A percentile compares a stretch with the other conserved stretches of the same genome.
Conservation (phyloP, 2,888 invertebrate species). For the Andrena marginata region DNA sequence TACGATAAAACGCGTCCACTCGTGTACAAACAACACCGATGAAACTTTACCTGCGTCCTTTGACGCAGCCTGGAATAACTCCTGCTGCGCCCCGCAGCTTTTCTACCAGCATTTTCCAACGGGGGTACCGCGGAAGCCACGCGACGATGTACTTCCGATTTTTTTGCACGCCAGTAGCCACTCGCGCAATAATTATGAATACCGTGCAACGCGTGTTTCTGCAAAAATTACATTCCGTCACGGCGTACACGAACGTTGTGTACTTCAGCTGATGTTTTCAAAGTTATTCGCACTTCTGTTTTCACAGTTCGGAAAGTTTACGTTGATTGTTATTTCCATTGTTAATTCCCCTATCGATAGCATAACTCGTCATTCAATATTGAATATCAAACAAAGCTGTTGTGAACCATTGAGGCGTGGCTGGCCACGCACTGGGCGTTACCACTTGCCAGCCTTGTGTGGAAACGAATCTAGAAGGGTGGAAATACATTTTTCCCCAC, state of each 20-base stretch:
- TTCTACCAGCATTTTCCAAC: background rate
- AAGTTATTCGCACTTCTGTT: background rate
- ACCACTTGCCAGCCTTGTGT: too few species aligned
- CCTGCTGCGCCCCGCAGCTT: background rate
- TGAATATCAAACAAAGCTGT: too few species aligned
- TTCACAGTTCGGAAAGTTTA: background rate
- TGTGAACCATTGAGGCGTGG: too few species aligned
- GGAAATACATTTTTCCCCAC: too few species aligned
- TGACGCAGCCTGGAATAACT: conserved; percentile 3
- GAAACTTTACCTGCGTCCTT: conserved; percentile 41
- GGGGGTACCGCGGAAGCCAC: background rate
- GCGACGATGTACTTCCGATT: background rate
- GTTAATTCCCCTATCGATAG: too few species aligned
- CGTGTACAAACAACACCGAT: conserved; percentile 37
- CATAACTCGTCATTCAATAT: too few species aligned
- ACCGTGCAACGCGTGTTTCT: background rate
- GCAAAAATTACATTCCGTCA: background rate
- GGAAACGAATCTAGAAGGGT: too few species aligned
- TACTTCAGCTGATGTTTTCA: background rate
- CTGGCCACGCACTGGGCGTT: too few species aligned
- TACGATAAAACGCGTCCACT: conserved; percentile 21
- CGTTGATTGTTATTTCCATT: background rate
- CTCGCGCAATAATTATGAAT: conserved; percentile 1
- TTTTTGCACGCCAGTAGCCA: background rate
- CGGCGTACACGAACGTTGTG: background rate